These are phyloP conservation scores for Actinia tenebrosa DNA, from an alignment of 64 coral and sea anemone genomes.

Conservation along the genomic window DNA sequence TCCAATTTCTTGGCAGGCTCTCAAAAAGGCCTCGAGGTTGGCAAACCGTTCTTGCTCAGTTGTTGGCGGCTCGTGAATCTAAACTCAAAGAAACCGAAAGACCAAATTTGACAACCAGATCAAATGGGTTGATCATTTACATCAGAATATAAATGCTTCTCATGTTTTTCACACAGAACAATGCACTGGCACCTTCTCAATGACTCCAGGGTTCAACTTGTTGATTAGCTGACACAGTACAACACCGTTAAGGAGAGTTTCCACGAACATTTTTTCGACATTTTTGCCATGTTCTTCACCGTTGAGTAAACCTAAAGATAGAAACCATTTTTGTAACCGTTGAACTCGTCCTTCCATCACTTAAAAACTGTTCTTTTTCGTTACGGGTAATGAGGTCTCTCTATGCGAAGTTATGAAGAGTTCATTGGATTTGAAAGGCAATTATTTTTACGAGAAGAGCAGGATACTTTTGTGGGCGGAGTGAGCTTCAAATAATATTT, in stretches of 20 bases:
- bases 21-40: constrained; percentile 43
- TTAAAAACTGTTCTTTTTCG: not conserved
- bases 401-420: not conserved
- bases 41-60: constrained; percentile 23
- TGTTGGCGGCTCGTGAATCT: constrained; percentile 37
- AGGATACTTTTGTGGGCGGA: not conserved
- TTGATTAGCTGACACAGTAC: constrained; percentile 59
- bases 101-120: constrained; percentile 25
- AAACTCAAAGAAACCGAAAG: constrained; percentile 27
- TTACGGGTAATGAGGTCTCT: not conserved
- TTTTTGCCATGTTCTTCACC: not conserved
- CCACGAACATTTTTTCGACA: not conserved
- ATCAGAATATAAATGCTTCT: constrained; percentile 34
- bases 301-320: constrained; percentile 2
- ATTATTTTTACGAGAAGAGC: not conserved
- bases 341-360: not conserved
- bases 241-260: constrained; percentile 30
- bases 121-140: constrained; percentile 38
- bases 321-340: not conserved
- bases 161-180: constrained; percentile 9
- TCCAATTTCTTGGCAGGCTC: constrained; percentile 54
- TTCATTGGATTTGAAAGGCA: not conserved
- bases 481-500: not conserved
- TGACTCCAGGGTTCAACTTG: constrained; percentile 39
- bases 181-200: constrained; percentile 47